Percentiles rank a stretch among this genome's conserved stretches.
Evolutionary conservation across 1,140 invertebrate species (phyloP).

Genomic region (Drosophila insularis): DNA sequence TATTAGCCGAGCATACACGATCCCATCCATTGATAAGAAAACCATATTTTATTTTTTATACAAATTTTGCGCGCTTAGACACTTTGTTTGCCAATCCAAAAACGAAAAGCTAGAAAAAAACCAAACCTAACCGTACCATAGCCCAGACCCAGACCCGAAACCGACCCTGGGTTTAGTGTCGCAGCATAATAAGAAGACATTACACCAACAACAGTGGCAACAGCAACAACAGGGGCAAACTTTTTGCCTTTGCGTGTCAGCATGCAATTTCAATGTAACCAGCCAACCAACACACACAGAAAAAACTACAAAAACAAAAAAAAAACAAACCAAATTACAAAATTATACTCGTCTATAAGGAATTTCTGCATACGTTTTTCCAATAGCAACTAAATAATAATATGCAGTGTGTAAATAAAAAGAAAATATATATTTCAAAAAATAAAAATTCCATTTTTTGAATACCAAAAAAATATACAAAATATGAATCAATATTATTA

Average conservation of each 20-base stretch:
- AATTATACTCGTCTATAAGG: constrained; percentile 72
- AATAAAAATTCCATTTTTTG: neutral
- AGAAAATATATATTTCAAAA: neutral
- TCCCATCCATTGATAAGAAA: constrained; percentile 73
- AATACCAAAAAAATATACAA: too few relatives aligned
- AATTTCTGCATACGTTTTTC: constrained; percentile 76
- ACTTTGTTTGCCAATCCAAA: constrained; percentile 72
- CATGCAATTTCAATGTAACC: constrained; percentile 75
- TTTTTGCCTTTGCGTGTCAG: constrained; percentile 66
- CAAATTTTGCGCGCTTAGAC: constrained; percentile 75
- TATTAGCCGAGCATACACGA: constrained; percentile 75
- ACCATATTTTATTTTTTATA: constrained; percentile 75
- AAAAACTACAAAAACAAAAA: neutral
- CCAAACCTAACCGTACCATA: constrained; percentile 7
- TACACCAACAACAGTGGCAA: constrained; percentile 68
- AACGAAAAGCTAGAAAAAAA: constrained; percentile 44
- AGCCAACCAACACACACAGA: constrained; percentile 25
- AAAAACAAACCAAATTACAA: constrained; percentile 14
- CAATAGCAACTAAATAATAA: constrained; percentile 57
- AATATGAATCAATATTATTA: too few relatives aligned
- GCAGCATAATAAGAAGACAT: constrained; percentile 79
- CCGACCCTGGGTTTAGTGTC: constrained; percentile 45
- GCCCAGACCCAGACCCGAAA: neutral
- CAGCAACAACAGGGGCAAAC: constrained; percentile 54
- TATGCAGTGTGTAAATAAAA: constrained; percentile 33